These are phyloP conservation scores for Pachypanchax playfairii DNA, from an alignment of 2,113 vertebrate species.

Conservation along the genomic window DNA sequence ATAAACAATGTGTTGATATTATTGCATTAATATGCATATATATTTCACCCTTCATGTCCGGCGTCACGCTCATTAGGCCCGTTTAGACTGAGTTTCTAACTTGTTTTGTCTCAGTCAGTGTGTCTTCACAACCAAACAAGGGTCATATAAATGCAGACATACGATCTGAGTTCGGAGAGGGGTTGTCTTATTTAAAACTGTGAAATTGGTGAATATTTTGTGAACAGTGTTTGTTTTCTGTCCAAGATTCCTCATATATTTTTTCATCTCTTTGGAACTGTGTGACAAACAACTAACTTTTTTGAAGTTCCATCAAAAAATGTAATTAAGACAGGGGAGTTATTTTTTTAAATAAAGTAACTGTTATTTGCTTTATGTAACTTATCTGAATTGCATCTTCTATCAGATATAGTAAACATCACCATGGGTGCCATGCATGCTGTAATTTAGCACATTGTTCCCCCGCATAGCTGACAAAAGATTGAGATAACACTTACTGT, in stretches of 20 bases:
- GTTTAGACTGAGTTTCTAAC: too few species aligned
- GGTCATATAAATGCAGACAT: neutral
- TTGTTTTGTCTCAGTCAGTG: neutral
- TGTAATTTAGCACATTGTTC: neutral
- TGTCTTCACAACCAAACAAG: neutral
- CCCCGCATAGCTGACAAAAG: neutral
- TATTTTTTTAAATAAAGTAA: too few species aligned
- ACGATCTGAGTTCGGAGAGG: neutral
- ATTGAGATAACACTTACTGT: constrained; percentile 19
- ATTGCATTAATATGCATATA: neutral
- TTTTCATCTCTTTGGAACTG: too few species aligned
- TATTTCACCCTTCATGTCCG: neutral
- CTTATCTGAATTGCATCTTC: neutral
- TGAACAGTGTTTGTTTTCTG: neutral
- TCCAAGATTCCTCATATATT: too few species aligned
- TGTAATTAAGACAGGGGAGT: too few species aligned
- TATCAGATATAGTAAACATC: neutral
- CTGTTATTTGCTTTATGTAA: neutral
- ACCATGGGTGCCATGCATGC: neutral
- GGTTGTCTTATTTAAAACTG: neutral
- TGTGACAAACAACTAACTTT: too few species aligned
- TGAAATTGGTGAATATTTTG: neutral
- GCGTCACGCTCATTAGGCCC: neutral
- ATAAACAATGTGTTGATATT: neutral
- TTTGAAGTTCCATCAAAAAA: too few species aligned